These are phyloP conservation scores for Tachina grossa DNA, from an alignment of 2,888 invertebrate genomes.

Conservation along the genomic window DNA sequence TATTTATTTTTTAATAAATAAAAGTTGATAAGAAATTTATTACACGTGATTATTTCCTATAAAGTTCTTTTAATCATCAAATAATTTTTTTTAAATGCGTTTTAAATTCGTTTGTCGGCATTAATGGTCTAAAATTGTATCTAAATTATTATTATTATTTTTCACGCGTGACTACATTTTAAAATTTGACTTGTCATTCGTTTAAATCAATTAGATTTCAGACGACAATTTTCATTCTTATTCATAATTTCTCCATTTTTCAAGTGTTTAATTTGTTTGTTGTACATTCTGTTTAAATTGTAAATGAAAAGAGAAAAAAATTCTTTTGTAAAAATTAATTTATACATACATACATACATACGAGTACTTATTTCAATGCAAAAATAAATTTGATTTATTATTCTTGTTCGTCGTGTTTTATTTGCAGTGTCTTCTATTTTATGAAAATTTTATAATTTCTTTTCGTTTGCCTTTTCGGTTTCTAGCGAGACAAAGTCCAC, in stretches of 20 bases:
- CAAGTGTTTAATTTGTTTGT: conserved; percentile 67
- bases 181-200: conserved; percentile 42
- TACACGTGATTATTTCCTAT: conserved; percentile 31
- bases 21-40: conserved; percentile 51
- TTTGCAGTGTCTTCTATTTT: background rate
- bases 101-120: conserved; percentile 3
- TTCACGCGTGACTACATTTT: conserved; percentile 38
- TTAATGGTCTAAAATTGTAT: background rate
- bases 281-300: conserved; percentile 53
- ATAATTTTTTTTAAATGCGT: conserved; percentile 16
- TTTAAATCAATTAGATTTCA: conserved; percentile 30
- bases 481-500: conserved; percentile 30
- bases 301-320: conserved; percentile 10
- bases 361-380: conserved; percentile 19
- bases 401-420: conserved; percentile 10
- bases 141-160: background rate
- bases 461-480: background rate
- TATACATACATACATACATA: background rate
- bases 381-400: conserved; percentile 55
- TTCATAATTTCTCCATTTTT: conserved; percentile 51
- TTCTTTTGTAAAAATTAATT: conserved; percentile 26
- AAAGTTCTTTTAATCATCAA: conserved; percentile 21
- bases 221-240: conserved; percentile 20
- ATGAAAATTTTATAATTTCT: conserved; percentile 1
- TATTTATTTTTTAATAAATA: conserved; percentile 22